Evolutionary conservation across 2,888 invertebrate genomes (phyloP), one percentile per base, ranked within the genome.

Genomic region (Leucoptera coffeella): DNA sequence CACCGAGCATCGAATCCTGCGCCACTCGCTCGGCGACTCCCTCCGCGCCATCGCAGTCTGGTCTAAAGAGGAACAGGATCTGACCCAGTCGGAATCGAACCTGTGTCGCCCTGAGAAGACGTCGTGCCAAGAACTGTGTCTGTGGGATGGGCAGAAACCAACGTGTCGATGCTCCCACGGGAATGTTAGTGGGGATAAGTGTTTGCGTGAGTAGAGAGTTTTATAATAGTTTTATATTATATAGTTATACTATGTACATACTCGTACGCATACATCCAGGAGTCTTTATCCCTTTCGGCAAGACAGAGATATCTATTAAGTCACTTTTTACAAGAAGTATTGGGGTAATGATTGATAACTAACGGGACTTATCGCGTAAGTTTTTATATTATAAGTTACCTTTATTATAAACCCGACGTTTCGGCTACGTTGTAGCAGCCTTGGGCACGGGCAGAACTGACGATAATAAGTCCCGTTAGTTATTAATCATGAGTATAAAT

Each of bases 141-240:
- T 92, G 29, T 82, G 61, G 47, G 78, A 79, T 45, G 86, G 85
- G 8, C 73, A 65, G 5, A 62, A 58, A 36, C 73, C 78, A 15
- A 74, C 80, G 31, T 91, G 90, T 57, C 82, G 80, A 19, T 93
- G 93, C 47, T 82, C 90, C 20, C 88, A 90, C 61, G 90, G 90
- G 3, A 76, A 77, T 37, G 72, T 88, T 3, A 79, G 89, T 59
- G 75, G 75, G 0, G 73, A 72, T 36, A 60, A 67, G 26, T 92
- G 92, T 58, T 75, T 43, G 19, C 60, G 69, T 69, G 17, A 40
- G 73, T 71, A 41, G 26, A n/a, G n/a, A n/a, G n/a, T n/a, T n/a
- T n/a, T n/a, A n/a, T n/a, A n/a, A n/a, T n/a, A n/a, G n/a, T n/a
- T n/a, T n/a, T n/a, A 4, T 20, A 5, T 23, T 21, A 6, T 14